A percentile compares a stretch with the other conserved stretches of the same genome.
phyloP scores from a whole-genome alignment of 1,140 invertebrate genomes.

The Phymorhynchus buccinoides region DNA sequence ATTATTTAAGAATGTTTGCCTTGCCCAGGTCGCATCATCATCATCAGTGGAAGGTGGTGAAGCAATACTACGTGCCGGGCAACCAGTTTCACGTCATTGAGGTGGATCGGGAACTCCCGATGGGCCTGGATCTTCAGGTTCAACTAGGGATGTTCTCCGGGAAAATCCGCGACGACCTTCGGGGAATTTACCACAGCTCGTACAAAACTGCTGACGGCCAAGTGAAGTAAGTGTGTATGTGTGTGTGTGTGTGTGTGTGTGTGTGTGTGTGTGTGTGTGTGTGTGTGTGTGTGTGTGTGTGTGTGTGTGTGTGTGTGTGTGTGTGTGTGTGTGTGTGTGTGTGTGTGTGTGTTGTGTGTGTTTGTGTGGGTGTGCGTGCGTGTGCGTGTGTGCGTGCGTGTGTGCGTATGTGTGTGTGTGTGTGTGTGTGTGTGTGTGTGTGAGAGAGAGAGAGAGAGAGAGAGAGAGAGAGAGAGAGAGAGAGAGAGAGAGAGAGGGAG shows the following conservation, averaged over 20 bases:
- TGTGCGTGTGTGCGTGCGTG: neutral
- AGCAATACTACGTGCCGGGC: conserved; percentile 42
- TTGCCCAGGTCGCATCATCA: neutral
- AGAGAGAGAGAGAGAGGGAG: no score
- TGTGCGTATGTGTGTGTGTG: no score
- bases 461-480: no score
- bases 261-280: neutral
- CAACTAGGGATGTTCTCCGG: conserved; percentile 54
- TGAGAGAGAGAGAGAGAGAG: no score
- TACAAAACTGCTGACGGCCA: conserved; percentile 55
- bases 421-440: no score
- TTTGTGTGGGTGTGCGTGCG: neutral
- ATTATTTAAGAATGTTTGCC: no score
- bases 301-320: neutral
- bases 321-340: neutral
- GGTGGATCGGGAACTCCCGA: conserved; percentile 40
- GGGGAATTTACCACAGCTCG: conserved; percentile 59
- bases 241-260: neutral
- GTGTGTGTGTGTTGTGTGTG: neutral
- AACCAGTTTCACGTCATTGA: conserved; percentile 56
- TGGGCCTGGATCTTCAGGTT: conserved; percentile 46
- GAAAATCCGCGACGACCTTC: conserved; percentile 49
- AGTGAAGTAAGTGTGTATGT: conserved; percentile 49
- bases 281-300: neutral
- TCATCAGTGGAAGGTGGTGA: conserved; percentile 30